Base-by-base conservation (phyloP, 2,888 invertebrate genomes). In the Lissocephala sabroskyi region DNA sequence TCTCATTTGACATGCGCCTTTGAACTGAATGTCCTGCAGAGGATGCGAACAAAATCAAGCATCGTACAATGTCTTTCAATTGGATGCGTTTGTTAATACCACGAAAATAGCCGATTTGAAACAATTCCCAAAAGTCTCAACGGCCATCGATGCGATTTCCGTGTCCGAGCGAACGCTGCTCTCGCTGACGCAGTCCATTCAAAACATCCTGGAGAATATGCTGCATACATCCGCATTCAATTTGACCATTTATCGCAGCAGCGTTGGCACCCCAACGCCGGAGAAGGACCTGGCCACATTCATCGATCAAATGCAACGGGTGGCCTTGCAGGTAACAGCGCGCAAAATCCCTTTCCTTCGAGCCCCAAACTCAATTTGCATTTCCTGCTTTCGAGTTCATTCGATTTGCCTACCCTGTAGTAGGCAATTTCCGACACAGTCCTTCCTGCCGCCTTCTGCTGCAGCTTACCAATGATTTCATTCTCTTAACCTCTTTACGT, bases 31-130 rank as follows among this genome's bases (percentile, higher is more conserved):
- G n/a, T n/a, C n/a, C n/a, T n/a, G 46, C 82, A 93, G 93, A 60
- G 89, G 90, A 70, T 93, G 93, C 79, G 88, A 90, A 80, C 86
- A 88, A 71, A 90, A 92, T 79, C 87, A 88, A 62, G 88, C 92
- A 56, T 89, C 90, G n/a, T 93, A 92, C 85, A 86, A 87, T 35
- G 90, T 91, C 18, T 92, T 93, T 78, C 89, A 90, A 81, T 84
- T 93, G 62, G 88, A 90, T 63, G 89, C 88, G 75, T 87, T 91
- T 56, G 86, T 92, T 54, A 90, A 93, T 79, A 86, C 92, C 39
- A 90, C 91, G 66, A 88, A 88, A 65, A 87, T 83, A 61, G 80
- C 81, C 57, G 82, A 84, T 71, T 70, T 83, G 49, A 82, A 80
- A 59, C 82, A 85, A 74, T 85, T 82, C 65, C 82, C 82, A 17